Evolutionary conservation across 2,113 vertebrate species (phyloP), one percentile per base, ranked within the genome.

Genomic region (Clupea harengus): DNA sequence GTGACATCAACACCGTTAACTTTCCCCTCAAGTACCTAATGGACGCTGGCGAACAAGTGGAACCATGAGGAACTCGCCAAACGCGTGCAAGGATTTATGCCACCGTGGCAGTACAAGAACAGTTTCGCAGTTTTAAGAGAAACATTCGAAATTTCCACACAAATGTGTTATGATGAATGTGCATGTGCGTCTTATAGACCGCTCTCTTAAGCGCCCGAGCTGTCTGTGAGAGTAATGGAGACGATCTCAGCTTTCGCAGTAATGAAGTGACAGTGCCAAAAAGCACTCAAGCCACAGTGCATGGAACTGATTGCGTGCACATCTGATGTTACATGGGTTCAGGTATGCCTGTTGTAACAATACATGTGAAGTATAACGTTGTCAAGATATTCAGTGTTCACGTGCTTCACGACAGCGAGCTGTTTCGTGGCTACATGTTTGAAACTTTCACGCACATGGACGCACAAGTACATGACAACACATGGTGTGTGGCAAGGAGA

Each of bases 1-100:
- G 46, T 83, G 85, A 81, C 50, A 67, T 44, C 60, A 20, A 67
- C 50, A 83, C 81, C 60, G 39, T 83, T 84, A 85, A 88, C 83
- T 89, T 89, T 83, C 83, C 0, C n/a, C 52, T 25, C 46, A 47
- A 28, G 39, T 49, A 49, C 8, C 81, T 28, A 67, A 64, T 45
- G 28, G 44, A 57, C 15, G 17, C 45, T 25, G 7, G 47, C 72
- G 67, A 22, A 78, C 60, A 5, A 32, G 72, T 78, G 72, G 72
- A 39, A 44, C 13, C 28, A 78, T 78, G 72, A 78, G 72, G 72
- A 78, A 78, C 25, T 44, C 72, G 25, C 11, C 72, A 78, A 15
- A 78, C 28, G 72, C 28, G 28, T 78, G 28, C 32, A 78, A 5
- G 72, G 72, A 39, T 78, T 78, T 78, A 39, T 78, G 72, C 32